Evolutionary conservation across 2,113 vertebrate species (phyloP).

Genomic region (Brachypodius melanocephalos): DNA sequence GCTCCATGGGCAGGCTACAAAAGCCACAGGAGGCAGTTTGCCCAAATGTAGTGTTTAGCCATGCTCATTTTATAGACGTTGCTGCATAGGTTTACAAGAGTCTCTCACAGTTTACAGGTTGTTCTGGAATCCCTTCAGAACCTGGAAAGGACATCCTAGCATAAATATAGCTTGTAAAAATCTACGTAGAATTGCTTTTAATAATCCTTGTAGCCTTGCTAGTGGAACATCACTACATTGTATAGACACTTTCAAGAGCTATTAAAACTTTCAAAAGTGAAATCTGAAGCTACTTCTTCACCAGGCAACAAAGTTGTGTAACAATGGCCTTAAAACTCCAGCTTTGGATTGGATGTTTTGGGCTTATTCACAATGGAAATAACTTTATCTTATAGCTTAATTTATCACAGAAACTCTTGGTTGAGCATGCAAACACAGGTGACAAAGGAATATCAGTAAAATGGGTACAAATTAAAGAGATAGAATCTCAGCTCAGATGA

Average conservation of each 20-base stretch:
- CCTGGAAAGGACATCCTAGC: neutral
- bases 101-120: neutral
- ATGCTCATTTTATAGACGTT: neutral
- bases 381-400: neutral
- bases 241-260: neutral
- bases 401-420: neutral
- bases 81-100: neutral
- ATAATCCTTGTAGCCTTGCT: neutral
- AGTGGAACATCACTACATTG: neutral
- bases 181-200: neutral
- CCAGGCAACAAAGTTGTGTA: neutral
- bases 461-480: neutral
- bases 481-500: neutral
- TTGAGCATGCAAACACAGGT: neutral
- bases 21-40: neutral
- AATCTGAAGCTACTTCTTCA: neutral
- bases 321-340: neutral
- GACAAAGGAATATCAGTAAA: neutral
- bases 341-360: neutral
- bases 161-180: neutral
- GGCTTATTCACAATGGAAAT: neutral
- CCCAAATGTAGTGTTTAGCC: neutral
- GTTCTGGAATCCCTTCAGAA: neutral
- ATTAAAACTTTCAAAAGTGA: neutral
- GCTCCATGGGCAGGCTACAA: neutral